Conservation (phyloP, 2,888 invertebrate species). For the Megastigmus dorsalis region DNA sequence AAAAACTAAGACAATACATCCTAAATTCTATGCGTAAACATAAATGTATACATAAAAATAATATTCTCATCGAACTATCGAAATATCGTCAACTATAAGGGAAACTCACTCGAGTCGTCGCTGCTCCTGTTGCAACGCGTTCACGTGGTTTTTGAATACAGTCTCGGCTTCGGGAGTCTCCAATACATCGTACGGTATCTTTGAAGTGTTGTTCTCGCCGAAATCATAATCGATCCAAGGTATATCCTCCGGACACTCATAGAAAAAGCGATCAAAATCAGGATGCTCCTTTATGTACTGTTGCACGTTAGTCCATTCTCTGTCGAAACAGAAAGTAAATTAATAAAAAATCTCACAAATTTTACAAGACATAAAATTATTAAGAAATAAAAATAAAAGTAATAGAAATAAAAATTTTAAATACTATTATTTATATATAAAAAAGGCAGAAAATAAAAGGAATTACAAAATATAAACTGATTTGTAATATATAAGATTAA, state of each 20-base stretch:
- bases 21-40: conserved; percentile 40
- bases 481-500: too few species aligned
- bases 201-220: conserved; percentile 81
- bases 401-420: neutral
- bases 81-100: conserved; percentile 28
- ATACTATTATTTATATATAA: neutral
- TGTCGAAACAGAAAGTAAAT: conserved; percentile 71
- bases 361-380: too few species aligned
- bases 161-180: conserved; percentile 94
- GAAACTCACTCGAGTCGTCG: conserved; percentile 91
- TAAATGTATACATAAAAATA: conserved; percentile 27
- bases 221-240: conserved; percentile 86
- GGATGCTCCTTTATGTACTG: conserved; percentile 91
- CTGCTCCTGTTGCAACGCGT: conserved; percentile 93
- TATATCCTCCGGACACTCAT: conserved; percentile 85
- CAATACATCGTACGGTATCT: conserved; percentile 94
- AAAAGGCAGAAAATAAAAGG: too few species aligned
- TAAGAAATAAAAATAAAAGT: too few species aligned
- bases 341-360: neutral
- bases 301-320: conserved; percentile 92
- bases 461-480: too few species aligned
- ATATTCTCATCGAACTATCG: conserved; percentile 33
- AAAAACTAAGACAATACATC: conserved; percentile 47
- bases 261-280: conserved; percentile 95
- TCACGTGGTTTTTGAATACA: conserved; percentile 93